These are phyloP conservation scores for Conus betulinus DNA, from an alignment of 1,140 invertebrate genomes.

Conservation along the genomic window DNA sequence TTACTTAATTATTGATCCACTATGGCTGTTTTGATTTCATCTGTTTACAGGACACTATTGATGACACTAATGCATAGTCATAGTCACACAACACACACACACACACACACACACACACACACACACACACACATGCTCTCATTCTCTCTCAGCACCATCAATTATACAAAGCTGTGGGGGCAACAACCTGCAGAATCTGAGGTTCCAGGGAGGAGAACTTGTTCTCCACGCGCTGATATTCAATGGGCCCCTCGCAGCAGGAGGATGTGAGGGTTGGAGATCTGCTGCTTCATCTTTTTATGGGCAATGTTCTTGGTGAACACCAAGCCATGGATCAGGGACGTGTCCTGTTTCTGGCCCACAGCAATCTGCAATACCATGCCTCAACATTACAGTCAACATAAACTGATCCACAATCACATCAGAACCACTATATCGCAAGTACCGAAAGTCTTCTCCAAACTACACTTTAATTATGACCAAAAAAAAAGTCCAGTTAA, in stretches of 20 bases:
- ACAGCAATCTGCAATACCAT: slow-evolving; percentile 80
- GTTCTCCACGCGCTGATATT: slow-evolving; percentile 94
- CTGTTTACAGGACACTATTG: too few species aligned
- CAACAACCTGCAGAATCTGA: slow-evolving; percentile 86
- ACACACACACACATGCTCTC: too few species aligned
- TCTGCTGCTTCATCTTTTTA: slow-evolving; percentile 88
- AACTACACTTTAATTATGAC: too few species aligned
- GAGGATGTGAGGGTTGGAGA: slow-evolving; percentile 89
- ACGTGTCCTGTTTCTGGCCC: slow-evolving; percentile 85
- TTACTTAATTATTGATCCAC: too few species aligned
- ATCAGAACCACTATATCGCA: neutral
- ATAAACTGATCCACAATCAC: too few species aligned
- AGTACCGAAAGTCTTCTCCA: too few species aligned
- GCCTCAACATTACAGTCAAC: neutral
- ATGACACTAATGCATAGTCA: too few species aligned
- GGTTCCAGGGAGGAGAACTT: slow-evolving; percentile 94
- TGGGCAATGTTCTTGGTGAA: slow-evolving; percentile 96
- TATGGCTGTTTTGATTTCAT: too few species aligned
- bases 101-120: too few species aligned
- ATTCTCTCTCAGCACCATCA: neutral
- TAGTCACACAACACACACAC: too few species aligned
- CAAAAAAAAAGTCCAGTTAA: too few species aligned
- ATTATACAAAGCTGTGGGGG: neutral
- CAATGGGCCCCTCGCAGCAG: slow-evolving; percentile 90
- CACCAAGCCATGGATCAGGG: slow-evolving; percentile 90